phyloP scores from a whole-genome alignment of 2,797 vertebrate genomes.

The Phalanger gymnotis region DNA sequence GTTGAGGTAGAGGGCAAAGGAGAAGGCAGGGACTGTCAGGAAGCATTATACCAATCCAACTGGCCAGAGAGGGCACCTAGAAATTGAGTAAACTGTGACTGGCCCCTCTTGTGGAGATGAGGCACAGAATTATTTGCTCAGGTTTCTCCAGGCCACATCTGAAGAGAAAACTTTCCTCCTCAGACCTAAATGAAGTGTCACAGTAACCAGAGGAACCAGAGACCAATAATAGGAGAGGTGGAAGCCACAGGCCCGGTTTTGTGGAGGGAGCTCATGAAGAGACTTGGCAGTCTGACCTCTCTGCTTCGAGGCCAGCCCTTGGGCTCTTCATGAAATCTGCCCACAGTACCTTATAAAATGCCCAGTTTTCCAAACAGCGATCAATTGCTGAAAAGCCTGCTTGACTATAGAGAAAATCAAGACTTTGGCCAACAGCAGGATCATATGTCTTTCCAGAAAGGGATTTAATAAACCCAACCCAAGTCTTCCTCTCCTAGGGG shows the following conservation, averaged over 20 bases:
- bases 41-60: too few relatives aligned
- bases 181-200: not conserved
- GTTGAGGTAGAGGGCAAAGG: not conserved
- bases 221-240: not conserved
- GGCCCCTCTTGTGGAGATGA: not conserved
- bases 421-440: not conserved
- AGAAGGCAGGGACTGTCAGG: not conserved
- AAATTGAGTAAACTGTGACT: not conserved
- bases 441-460: not conserved
- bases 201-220: not conserved
- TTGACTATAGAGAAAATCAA: not conserved
- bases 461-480: not conserved
- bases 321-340: not conserved
- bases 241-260: not conserved
- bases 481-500: not conserved
- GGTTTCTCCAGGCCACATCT: not conserved
- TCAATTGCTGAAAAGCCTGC: not conserved
- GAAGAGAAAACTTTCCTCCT: not conserved
- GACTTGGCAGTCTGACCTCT: not conserved
- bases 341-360: not conserved
- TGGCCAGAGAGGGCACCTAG: not conserved
- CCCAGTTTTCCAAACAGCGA: not conserved
- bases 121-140: not conserved
- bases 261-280: not conserved
- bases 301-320: not conserved